A percentile compares a stretch with the other conserved stretches of the same genome.
Evolutionary conservation across 2,888 invertebrate genomes (phyloP).

Genomic region (Caenorhabditis sp.): DNA sequence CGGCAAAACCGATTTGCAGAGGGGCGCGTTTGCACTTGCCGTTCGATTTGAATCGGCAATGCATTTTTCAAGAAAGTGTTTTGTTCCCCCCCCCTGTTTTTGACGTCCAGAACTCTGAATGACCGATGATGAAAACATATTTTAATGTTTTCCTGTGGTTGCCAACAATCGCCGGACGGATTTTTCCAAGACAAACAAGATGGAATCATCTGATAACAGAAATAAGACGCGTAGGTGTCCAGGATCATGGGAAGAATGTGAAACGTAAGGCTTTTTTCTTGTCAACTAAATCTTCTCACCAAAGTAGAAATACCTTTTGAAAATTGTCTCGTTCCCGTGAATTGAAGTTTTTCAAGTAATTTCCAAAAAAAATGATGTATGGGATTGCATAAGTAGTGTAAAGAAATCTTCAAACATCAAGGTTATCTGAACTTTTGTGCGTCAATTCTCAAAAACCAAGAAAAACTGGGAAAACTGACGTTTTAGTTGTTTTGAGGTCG

Average conservation of each 20-base stretch:
- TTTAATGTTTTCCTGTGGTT: neutral
- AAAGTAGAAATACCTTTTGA: neutral
- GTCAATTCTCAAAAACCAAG: neutral
- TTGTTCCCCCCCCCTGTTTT: no score
- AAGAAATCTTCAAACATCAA: neutral
- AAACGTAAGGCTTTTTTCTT: neutral
- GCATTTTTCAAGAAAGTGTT: no score
- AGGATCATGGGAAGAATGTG: neutral
- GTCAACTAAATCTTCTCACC: no score
- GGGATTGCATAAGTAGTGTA: neutral
- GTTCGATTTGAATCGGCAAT: neutral
- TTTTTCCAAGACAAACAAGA: neutral
- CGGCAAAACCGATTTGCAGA: neutral
- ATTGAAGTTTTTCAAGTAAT: neutral
- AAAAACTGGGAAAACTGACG: conserved; percentile 17
- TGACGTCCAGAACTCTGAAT: no score
- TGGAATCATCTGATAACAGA: neutral
- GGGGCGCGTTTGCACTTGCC: conserved; percentile 11
- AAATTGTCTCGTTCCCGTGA: no score
- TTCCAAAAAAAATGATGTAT: neutral
- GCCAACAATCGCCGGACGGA: neutral
- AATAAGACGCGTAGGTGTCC: neutral
- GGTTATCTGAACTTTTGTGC: conserved; percentile 27
- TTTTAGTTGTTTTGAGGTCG: conserved; percentile 30
- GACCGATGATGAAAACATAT: neutral